phyloP scores from a whole-genome alignment of 2,113 vertebrate genomes.

The Albula glossodonta region DNA sequence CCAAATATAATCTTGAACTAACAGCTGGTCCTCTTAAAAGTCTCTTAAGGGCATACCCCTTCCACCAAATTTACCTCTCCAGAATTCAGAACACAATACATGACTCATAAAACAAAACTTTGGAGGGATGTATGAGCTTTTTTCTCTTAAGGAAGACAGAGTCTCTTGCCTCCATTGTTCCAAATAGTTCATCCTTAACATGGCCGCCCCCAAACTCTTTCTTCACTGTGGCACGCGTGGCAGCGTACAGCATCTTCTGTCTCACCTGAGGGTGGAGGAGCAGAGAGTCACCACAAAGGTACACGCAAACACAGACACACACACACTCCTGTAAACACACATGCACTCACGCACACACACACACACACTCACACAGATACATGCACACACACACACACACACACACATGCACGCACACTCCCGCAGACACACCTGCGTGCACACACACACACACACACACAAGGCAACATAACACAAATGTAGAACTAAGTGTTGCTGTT shows the following conservation, averaged over 20 bases:
- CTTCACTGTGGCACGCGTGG: constrained; percentile 94
- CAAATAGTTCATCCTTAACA: constrained; percentile 94
- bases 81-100: not conserved
- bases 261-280: constrained; percentile 75
- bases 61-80: not conserved
- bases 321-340: not conserved
- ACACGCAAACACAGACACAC: not conserved
- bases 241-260: constrained; percentile 98
- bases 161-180: constrained; percentile 84
- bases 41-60: not conserved
- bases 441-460: not conserved
- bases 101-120: not conserved
- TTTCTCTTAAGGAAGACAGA: not conserved
- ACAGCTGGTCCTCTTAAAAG: not conserved
- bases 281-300: not conserved
- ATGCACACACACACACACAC: not conserved
- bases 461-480: not conserved
- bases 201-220: constrained; percentile 97
- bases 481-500: not conserved
- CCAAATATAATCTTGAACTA: not conserved
- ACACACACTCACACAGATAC: no score
- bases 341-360: not conserved
- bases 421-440: not conserved
- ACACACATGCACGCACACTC: not conserved
- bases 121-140: not conserved